These are phyloP conservation scores for Nephrotoma guestfalica DNA, from an alignment of 2,888 invertebrate genomes.

Conservation along the genomic window DNA sequence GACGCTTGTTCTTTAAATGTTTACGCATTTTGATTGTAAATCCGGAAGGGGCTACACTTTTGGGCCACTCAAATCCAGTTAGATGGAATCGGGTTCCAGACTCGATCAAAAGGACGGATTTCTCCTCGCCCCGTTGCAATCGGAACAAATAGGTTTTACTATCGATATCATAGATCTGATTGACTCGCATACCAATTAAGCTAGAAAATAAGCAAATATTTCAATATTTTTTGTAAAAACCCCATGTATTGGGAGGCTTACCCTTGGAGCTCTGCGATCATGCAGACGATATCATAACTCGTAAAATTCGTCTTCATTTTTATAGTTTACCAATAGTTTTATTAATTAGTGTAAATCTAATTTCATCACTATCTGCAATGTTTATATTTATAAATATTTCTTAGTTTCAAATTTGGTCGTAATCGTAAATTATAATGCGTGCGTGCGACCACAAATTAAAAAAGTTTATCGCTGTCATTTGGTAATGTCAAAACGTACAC, in stretches of 20 bases:
- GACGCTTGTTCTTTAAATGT: constrained; percentile 87
- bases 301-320: constrained; percentile 89
- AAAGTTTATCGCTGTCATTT: background rate
- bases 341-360: background rate
- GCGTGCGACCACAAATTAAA: background rate
- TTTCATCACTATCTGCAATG: background rate
- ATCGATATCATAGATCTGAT: constrained; percentile 96
- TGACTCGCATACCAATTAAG: constrained; percentile 80
- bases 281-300: constrained; percentile 83
- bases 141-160: constrained; percentile 89
- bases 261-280: constrained; percentile 75
- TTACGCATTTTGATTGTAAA: constrained; percentile 98
- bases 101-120: constrained; percentile 77
- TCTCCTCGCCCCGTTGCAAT: constrained; percentile 71
- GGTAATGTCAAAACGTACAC: background rate
- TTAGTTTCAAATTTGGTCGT: background rate
- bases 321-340: background rate
- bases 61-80: constrained; percentile 97
- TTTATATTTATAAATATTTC: background rate
- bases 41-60: constrained; percentile 86
- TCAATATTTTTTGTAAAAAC: constrained; percentile 4
- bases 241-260: constrained; percentile 27
- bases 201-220: constrained; percentile 32
- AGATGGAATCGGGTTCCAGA: constrained; percentile 89
- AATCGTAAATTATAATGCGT: background rate